These are phyloP conservation scores for Lacanobia oleracea DNA, from an alignment of 2,888 invertebrate species.

Conservation along the genomic window DNA sequence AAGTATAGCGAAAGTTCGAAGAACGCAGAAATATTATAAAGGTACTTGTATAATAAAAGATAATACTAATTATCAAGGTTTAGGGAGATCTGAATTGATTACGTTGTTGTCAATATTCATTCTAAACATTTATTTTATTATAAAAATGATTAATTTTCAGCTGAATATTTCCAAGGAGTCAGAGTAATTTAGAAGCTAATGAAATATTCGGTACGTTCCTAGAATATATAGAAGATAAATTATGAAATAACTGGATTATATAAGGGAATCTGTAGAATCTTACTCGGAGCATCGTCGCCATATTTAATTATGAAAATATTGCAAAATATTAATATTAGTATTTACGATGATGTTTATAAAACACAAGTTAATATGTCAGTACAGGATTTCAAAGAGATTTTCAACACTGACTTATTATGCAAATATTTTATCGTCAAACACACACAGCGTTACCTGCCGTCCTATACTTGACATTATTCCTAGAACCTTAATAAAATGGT, in stretches of 20 bases:
- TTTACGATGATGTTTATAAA: not conserved
- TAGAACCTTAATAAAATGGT: constrained; percentile 49
- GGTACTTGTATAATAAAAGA: constrained; percentile 6
- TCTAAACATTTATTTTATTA: not conserved
- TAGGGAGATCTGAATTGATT: not conserved
- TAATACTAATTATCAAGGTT: not conserved
- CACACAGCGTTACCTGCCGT: constrained; percentile 9
- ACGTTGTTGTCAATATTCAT: not conserved
- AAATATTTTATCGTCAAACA: constrained; percentile 42
- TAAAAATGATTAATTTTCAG: not conserved
- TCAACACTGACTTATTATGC: constrained; percentile 34
- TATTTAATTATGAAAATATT: constrained; percentile 3
- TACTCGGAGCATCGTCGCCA: not conserved
- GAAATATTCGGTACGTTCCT: constrained; percentile 4
- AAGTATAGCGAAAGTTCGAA: constrained; percentile 13
- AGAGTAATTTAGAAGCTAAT: not conserved
- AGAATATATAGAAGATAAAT: not conserved
- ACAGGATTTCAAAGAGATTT: constrained; percentile 19
- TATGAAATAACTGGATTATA: constrained; percentile 8
- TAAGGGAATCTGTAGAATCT: not conserved
- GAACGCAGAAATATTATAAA: constrained; percentile 15
- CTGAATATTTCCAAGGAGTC: not conserved
- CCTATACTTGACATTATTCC: constrained; percentile 45
- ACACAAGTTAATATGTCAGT: constrained; percentile 1
- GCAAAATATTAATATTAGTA: not conserved